phyloP scores from a whole-genome alignment of 2,888 invertebrate species.

The Drosophila parthenogenetica region DNA sequence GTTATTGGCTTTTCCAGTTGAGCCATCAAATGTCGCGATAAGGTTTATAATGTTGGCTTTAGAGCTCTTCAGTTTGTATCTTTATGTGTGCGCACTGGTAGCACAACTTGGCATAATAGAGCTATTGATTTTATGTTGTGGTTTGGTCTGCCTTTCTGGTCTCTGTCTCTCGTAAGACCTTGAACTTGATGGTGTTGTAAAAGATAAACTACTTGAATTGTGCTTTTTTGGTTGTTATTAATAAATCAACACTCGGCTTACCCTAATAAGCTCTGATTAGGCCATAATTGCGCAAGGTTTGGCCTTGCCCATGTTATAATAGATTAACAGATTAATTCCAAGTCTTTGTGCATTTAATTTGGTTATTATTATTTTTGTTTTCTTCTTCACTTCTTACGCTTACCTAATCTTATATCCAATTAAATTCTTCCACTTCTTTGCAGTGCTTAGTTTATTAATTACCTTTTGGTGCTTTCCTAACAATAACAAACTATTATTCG shows the following conservation, averaged over 20 bases:
- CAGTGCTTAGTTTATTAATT: conserved; percentile 3
- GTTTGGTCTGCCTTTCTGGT: background rate
- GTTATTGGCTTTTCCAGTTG: conserved; percentile 45
- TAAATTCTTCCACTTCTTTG: background rate
- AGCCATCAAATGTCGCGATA: conserved; percentile 45
- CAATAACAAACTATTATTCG: background rate
- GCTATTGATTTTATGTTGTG: conserved; percentile 20
- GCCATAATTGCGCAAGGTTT: conserved; percentile 24
- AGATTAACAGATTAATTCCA: conserved; percentile 20
- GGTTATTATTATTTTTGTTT: conserved; percentile 6
- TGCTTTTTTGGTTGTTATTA: conserved; percentile 41
- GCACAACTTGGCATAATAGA: conserved; percentile 19
- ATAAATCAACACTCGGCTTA: conserved; percentile 38
- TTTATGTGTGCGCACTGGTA: conserved; percentile 1
- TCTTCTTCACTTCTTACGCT: background rate
- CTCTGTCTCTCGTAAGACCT: conserved; percentile 9
- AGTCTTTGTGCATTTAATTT: conserved; percentile 8
- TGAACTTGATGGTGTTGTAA: conserved; percentile 39
- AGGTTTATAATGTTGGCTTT: conserved; percentile 36
- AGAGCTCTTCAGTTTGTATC: conserved; percentile 23
- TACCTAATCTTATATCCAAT: background rate
- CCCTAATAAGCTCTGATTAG: conserved; percentile 34
- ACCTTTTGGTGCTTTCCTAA: background rate
- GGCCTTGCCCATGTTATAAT: conserved; percentile 25
- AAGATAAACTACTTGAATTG: conserved; percentile 23